Percentiles rank a stretch among this genome's conserved stretches.
Evolutionary conservation across 2,888 invertebrate species (phyloP).

Genomic region (Dendrolimus houi): DNA sequence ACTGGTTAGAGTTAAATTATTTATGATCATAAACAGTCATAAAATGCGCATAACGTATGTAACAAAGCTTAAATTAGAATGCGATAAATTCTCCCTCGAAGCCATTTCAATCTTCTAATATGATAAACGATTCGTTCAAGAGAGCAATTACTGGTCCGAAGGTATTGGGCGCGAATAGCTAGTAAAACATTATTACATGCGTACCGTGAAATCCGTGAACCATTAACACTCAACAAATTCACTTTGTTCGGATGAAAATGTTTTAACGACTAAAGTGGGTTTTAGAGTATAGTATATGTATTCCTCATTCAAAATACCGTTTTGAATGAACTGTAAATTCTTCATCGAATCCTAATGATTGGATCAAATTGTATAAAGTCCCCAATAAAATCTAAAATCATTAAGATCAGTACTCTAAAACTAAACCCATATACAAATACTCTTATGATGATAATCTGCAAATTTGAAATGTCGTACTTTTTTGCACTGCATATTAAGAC

Average conservation of each 20-base stretch:
- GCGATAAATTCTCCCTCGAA: constrained; percentile 36
- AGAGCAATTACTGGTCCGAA: constrained; percentile 46
- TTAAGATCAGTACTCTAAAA: too few relatives aligned
- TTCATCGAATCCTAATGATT: neutral
- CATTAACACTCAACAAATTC: constrained; percentile 47
- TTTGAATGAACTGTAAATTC: too few relatives aligned
- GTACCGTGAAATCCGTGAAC: constrained; percentile 43
- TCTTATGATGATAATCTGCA: too few relatives aligned
- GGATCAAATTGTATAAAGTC: too few relatives aligned
- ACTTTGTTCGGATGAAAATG: constrained; percentile 19
- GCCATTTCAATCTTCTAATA: constrained; percentile 49
- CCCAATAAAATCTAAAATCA: too few relatives aligned
- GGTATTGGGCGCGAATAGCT: constrained; percentile 35
- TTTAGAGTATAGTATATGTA: neutral
- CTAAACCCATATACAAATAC: too few relatives aligned
- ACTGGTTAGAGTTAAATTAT: constrained; percentile 8
- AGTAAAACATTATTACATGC: constrained; percentile 29
- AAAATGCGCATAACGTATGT: constrained; percentile 21
- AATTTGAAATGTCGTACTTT: too few relatives aligned
- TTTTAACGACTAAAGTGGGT: neutral
- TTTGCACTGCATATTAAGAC: too few relatives aligned
- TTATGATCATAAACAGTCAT: constrained; percentile 11
- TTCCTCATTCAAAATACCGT: constrained; percentile 2
- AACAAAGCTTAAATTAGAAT: constrained; percentile 38
- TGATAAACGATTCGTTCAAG: constrained; percentile 67